Percentiles rank a stretch among this genome's conserved stretches.
These are phyloP conservation scores for Colossoma macropomum DNA, from an alignment of 2,113 vertebrate genomes.

Conservation along the genomic window DNA sequence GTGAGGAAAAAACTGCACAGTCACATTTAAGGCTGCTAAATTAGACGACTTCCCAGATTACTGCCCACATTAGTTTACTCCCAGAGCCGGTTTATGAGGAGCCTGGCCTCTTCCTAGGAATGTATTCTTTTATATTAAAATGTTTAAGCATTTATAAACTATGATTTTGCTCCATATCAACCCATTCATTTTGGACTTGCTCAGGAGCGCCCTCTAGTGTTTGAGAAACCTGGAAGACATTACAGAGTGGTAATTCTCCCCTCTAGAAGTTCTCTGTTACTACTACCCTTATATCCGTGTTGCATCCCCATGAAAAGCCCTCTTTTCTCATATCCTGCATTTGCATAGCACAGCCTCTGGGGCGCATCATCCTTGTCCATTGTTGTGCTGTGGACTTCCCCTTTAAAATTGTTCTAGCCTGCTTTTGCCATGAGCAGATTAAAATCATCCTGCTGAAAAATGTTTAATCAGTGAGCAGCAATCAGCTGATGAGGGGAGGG, in stretches of 20 bases:
- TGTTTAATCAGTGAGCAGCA: constrained; percentile 31
- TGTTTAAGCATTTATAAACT: no score
- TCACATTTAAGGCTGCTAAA: neutral
- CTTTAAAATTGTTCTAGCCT: constrained; percentile 12
- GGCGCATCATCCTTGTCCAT: neutral
- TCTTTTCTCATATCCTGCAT: neutral
- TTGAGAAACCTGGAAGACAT: no score
- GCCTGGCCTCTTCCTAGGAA: no score
- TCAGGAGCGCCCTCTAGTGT: no score
- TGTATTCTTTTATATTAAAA: no score
- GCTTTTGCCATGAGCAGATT: constrained; percentile 11
- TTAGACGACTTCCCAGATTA: neutral
- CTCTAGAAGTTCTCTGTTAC: no score
- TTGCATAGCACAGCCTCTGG: neutral
- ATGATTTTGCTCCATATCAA: no score
- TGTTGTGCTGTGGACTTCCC: neutral
- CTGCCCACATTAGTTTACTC: neutral
- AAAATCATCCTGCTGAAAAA: constrained; percentile 33
- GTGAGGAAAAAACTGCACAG: constrained; percentile 58
- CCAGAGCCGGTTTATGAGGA: no score
- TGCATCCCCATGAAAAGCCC: neutral
- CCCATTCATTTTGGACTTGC: no score
- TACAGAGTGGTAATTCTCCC: no score
- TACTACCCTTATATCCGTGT: no score
- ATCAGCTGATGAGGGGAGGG: constrained; percentile 24